A percentile compares a stretch with the other conserved stretches of the same genome.
phyloP scores from a whole-genome alignment of 2,888 invertebrate species.

The Drosophila prostipennis region DNA sequence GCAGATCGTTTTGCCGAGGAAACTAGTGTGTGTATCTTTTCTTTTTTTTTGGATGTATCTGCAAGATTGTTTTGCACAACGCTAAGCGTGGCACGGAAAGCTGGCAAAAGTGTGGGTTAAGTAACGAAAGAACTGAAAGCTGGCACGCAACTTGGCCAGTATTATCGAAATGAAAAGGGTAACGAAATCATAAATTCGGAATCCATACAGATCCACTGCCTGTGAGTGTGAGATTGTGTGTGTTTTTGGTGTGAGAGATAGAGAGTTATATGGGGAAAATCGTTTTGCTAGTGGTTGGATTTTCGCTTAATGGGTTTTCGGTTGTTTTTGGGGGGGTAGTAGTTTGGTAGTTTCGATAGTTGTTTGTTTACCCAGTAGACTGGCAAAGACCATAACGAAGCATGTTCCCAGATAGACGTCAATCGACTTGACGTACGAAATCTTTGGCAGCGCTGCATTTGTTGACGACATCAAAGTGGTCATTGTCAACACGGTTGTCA shows the following conservation, averaged over 20 bases:
- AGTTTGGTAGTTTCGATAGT: conserved; percentile 37
- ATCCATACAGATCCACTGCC: conserved; percentile 27
- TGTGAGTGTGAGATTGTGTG: conserved; percentile 33
- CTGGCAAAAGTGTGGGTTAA: conserved; percentile 43
- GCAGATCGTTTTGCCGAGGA: conserved; percentile 37
- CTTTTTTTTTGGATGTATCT: conserved; percentile 27
- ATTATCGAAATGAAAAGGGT: conserved; percentile 29
- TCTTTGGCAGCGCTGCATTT: conserved; percentile 98
- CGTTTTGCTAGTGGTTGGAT: conserved; percentile 25
- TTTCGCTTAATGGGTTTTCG: conserved; percentile 3
- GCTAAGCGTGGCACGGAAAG: conserved; percentile 68
- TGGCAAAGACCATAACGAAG: conserved; percentile 99
- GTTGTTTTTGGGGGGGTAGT: conserved; percentile 17
- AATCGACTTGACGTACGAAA: conserved; percentile 98
- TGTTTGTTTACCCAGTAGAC: conserved; percentile 92
- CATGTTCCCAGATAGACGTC: conserved; percentile 98
- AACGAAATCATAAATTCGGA: conserved; percentile 27
- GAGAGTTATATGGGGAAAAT: conserved; percentile 38
- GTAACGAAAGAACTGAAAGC: conserved; percentile 24
- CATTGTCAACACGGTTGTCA: conserved; percentile 98
- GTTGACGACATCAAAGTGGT: conserved; percentile 98
- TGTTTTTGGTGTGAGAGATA: conserved; percentile 35
- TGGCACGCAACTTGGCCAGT: conserved; percentile 21
- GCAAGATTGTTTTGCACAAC: conserved; percentile 60
- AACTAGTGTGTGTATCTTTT: conserved; percentile 9